These are phyloP conservation scores for Chaunax sp. DNA, from an alignment of 2,797 vertebrate genomes.

Conservation along the genomic window DNA sequence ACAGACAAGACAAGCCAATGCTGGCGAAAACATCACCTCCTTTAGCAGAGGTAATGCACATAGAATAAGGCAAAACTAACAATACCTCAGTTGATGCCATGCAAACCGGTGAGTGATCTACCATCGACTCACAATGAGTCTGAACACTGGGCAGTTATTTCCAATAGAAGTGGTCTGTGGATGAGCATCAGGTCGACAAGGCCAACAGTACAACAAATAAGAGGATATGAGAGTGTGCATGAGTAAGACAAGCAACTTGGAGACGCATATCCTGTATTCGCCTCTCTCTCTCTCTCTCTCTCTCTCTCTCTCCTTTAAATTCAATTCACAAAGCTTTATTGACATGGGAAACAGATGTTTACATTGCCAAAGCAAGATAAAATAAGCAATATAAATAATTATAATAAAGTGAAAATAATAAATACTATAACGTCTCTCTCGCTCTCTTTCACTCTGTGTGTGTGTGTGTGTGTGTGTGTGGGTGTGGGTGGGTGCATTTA, in stretches of 20 bases:
- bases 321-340: too few relatives aligned
- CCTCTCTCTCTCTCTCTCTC: background rate
- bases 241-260: conserved; percentile 7
- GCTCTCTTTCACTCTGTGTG: background rate
- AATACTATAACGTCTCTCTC: background rate
- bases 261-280: conserved; percentile 54
- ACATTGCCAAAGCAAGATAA: too few relatives aligned
- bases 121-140: conserved; percentile 15
- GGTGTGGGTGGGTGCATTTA: background rate
- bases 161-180: conserved; percentile 18
- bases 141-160: conserved; percentile 17
- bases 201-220: conserved; percentile 21
- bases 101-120: conserved; percentile 44
- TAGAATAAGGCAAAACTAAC: conserved; percentile 38
- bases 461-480: too few relatives aligned
- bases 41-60: background rate
- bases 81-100: conserved; percentile 46
- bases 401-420: too few relatives aligned
- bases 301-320: background rate
- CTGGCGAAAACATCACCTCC: background rate
- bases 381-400: too few relatives aligned
- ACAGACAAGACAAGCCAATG: background rate
- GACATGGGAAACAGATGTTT: too few relatives aligned
- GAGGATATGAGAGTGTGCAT: conserved; percentile 55
- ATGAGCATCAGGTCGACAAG: conserved; percentile 22